Conservation (phyloP, 2,113 vertebrate species). For the Gambusia affinis region DNA sequence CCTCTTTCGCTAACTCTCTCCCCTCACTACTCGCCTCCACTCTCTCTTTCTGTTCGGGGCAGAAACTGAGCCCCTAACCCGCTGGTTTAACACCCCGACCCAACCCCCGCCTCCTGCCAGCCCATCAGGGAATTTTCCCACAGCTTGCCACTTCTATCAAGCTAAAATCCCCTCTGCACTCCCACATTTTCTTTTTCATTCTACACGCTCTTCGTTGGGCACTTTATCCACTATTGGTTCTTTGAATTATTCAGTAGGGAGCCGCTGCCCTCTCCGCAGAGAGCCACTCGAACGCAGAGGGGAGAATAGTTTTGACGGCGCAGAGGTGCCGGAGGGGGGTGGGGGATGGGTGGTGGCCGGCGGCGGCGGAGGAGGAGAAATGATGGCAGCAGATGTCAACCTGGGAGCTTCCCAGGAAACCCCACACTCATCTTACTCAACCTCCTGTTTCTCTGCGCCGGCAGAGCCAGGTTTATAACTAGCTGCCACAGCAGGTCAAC, state of each 20-base stretch:
- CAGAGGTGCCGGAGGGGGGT: conserved; percentile 5
- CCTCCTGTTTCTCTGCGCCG: conserved; percentile 33
- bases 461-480: conserved; percentile 45
- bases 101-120: not conserved
- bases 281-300: conserved; percentile 31
- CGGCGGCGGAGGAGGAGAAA: conserved; percentile 31
- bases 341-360: conserved; percentile 7
- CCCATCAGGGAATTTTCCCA: conserved; percentile 18
- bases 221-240: conserved; percentile 56
- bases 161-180: conserved; percentile 26
- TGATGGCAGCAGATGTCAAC: conserved; percentile 72
- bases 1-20: not conserved
- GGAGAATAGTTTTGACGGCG: conserved; percentile 22
- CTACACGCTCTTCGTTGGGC: conserved; percentile 11
- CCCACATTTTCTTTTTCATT: conserved; percentile 20
- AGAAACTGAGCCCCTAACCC: not conserved
- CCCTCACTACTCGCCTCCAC: not conserved
- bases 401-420: conserved; percentile 72
- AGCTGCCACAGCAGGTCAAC: conserved; percentile 53
- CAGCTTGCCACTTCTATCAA: conserved; percentile 31
- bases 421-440: conserved; percentile 62
- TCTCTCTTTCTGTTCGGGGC: conserved; percentile 29
- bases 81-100: conserved; percentile 32
- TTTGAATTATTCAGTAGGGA: conserved; percentile 68
- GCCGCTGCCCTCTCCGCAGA: conserved; percentile 44